Evolutionary conservation across 2,797 vertebrate genomes (phyloP), one percentile per base, ranked within the genome.

Genomic region (Argyrosomus regius): DNA sequence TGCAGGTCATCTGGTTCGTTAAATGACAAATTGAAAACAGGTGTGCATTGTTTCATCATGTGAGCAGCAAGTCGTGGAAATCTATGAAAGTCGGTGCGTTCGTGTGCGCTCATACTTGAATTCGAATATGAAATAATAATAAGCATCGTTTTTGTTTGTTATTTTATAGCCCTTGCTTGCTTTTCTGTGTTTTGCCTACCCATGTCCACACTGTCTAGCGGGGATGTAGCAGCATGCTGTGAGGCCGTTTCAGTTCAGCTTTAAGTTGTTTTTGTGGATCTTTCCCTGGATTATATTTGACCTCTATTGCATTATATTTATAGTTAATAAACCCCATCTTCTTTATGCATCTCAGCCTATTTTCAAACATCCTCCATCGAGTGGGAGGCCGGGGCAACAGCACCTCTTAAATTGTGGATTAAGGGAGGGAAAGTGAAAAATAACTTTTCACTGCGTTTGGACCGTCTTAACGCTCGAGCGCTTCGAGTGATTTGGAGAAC

Each of bases 1-100:
- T 73, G 13, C 54, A 63, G 41, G 28, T 62, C 67, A 65, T 72
- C 75, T 79, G 58, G 65, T 64, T 80, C 3, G 1, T 65, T 16
- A 58, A n/a, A 46, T 59, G 31, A 56, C 41, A 45, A 64, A 77
- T 72, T 83, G 24, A 62, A 68, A 78, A 69, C 52, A 35, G 63
- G 56, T 76, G 64, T 64, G 39, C 20, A 1, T 66, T n/a, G 26
- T 54, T 56, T 67, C 41, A 24, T 50, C 79, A 61, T 31, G 39
- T 35, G 28, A 41, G 18, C 50, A 24, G 59, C 3, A 14, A 49
- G 20, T 39, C 35, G 52, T 14, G 16, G 26, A 28, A 6, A 20
- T 41, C 11, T 41, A 6, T 58, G 3, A 50, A 49, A 60, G 46
- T 4, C 0, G 10, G 6, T 31, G 10, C 16, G 0, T 17, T 62